These are phyloP conservation scores for Epizoanthus fatuus DNA, from an alignment of 92 coral and sea anemone genomes.

Conservation along the genomic window DNA sequence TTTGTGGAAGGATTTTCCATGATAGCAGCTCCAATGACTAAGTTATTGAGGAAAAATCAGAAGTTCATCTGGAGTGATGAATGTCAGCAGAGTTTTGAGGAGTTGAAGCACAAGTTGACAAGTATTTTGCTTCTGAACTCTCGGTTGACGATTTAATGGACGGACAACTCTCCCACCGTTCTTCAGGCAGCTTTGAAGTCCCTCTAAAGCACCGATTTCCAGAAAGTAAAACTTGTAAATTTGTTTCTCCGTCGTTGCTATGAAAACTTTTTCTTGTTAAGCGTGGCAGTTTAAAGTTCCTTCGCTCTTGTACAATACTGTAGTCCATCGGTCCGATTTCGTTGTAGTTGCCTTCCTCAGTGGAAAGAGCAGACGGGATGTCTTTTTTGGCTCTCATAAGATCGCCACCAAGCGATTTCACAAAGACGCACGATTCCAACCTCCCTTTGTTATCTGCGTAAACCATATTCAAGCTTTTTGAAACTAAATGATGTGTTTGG, in stretches of 20 bases:
- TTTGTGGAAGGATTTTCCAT: too few relatives aligned
- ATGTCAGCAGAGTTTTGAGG: too few relatives aligned
- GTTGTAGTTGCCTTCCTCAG: background rate
- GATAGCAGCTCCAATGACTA: too few relatives aligned
- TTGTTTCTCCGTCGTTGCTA: background rate
- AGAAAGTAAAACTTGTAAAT: conserved; percentile 8
- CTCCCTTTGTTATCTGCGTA: background rate
- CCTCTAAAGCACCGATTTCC: conserved; percentile 17
- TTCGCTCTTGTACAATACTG: background rate
- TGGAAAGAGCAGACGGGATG: background rate
- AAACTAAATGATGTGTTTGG: background rate
- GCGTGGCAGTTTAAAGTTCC: background rate
- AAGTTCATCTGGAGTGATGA: too few relatives aligned
- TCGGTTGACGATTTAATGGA: conserved; percentile 10
- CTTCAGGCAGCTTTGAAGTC: background rate
- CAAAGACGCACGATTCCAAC: conserved; percentile 30
- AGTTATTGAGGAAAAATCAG: too few relatives aligned
- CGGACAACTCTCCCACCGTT: background rate
- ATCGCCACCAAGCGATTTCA: background rate
- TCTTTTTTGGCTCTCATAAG: background rate
- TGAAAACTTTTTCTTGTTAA: background rate
- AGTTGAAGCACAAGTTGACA: background rate
- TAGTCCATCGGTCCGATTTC: background rate
- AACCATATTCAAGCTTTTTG: background rate
- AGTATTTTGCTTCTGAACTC: background rate